These are phyloP conservation scores for Pristionchus japonicus DNA, from an alignment of 2,888 invertebrate species.

Conservation along the genomic window DNA sequence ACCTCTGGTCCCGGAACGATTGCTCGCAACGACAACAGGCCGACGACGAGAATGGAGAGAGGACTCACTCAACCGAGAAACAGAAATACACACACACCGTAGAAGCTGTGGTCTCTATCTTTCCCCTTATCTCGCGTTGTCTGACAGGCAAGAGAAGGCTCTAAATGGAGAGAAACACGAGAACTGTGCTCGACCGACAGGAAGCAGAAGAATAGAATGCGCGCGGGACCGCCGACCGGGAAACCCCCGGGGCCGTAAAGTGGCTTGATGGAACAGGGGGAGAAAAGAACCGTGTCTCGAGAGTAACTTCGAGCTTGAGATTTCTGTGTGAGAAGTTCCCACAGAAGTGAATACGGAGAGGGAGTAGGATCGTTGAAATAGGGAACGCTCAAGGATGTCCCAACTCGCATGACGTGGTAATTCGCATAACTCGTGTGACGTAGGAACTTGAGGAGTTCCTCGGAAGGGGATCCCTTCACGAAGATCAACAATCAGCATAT, in stretches of 20 bases:
- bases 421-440: no score
- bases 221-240: background rate
- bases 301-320: background rate
- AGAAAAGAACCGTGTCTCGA: background rate
- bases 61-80: conserved; percentile 3
- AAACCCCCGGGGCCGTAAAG: background rate
- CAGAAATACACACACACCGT: background rate
- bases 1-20: background rate
- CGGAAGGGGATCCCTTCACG: no score
- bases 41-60: background rate
- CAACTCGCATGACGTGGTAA: no score
- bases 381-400: no score
- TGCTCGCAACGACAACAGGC: background rate
- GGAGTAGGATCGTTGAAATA: background rate
- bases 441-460: no score
- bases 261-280: background rate
- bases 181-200: background rate
- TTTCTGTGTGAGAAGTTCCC: no score
- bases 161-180: no score
- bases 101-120: no score
- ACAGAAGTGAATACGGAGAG: background rate
- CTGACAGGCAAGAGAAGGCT: no score
- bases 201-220: background rate
- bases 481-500: no score
- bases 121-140: no score